Conservation (phyloP, 2,113 vertebrate genomes). For the Asarcornis scutulata region DNA sequence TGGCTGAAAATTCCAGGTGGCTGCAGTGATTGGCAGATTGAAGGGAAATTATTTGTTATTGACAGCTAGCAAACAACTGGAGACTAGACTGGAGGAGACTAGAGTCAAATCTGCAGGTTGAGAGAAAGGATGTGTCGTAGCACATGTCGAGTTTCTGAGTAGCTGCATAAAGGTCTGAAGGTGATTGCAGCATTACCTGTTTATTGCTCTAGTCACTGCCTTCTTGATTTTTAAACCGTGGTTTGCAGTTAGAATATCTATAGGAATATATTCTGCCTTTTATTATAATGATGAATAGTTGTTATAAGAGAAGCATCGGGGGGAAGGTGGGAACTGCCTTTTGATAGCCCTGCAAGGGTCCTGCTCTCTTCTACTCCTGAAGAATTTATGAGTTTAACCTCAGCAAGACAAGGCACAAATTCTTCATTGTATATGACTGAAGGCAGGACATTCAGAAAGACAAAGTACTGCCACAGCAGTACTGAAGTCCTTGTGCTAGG, state of each 20-base stretch:
- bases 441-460: background rate
- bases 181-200: too few species aligned
- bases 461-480: background rate
- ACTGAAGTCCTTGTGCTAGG: background rate
- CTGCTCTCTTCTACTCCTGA: background rate
- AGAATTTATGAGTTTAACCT: background rate
- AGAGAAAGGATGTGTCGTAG: background rate
- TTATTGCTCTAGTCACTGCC: background rate
- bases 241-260: background rate
- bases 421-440: background rate
- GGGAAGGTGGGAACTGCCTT: background rate
- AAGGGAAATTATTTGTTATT: background rate
- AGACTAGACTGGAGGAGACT: background rate
- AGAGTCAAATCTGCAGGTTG: background rate
- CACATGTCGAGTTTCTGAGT: background rate
- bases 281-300: background rate
- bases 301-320: fast-evolving
- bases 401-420: background rate
- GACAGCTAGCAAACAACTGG: background rate
- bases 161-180: background rate
- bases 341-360: background rate
- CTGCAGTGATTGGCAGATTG: background rate
- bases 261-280: background rate
- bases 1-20: background rate
- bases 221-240: background rate